phyloP scores from a whole-genome alignment of 2,797 vertebrate genomes.

The Manis crassicaudata region DNA sequence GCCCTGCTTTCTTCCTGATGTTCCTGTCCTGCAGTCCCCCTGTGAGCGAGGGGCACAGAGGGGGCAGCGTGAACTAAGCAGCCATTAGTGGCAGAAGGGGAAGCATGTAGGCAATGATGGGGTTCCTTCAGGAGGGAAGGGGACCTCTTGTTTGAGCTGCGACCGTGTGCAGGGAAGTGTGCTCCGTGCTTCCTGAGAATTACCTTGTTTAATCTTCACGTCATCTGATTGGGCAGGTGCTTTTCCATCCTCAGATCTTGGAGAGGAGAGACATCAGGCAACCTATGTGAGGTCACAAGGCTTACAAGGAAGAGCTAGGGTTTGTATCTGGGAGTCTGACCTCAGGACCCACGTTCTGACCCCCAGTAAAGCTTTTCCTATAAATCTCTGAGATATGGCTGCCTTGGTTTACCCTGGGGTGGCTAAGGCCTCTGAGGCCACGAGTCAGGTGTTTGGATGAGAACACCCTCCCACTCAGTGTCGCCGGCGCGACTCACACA shows the following conservation, averaged over 20 bases:
- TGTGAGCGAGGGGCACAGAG: neutral
- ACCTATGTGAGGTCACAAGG: neutral
- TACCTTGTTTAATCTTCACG: rapidly evolving
- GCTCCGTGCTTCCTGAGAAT: neutral
- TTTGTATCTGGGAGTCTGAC: neutral
- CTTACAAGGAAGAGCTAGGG: too few species aligned
- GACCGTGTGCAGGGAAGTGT: rapidly evolving
- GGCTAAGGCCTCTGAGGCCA: neutral
- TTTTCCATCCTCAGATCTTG: too few species aligned
- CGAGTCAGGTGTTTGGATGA: neutral
- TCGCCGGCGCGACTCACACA: rapidly evolving
- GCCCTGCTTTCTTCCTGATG: rapidly evolving
- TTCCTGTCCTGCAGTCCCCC: neutral
- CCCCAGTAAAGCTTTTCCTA: neutral
- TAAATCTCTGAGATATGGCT: neutral
- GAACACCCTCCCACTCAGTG: too few species aligned
- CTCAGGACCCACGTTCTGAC: neutral
- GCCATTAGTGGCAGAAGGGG: neutral
- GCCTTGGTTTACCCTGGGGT: too few species aligned
- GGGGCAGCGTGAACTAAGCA: rapidly evolving
- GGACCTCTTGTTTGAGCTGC: neutral
- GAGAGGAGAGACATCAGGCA: neutral
- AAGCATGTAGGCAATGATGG: neutral
- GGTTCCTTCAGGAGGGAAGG: neutral
- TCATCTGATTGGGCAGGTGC: rapidly evolving